Conservation (phyloP, 2,888 invertebrate species). For the Cetonia aurata region DNA sequence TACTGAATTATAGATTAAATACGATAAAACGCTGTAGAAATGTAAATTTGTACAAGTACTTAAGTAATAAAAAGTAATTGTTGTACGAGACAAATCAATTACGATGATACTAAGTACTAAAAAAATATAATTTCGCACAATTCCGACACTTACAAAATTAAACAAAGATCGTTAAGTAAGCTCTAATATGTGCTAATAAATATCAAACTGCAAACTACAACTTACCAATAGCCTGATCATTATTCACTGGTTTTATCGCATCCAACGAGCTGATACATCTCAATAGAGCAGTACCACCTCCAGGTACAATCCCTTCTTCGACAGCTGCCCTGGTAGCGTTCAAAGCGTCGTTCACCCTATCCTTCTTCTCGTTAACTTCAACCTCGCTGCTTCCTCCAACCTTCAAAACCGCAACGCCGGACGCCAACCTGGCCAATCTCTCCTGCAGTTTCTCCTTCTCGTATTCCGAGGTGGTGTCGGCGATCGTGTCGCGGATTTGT, state of each 20-base stretch:
- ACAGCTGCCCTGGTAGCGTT: slow-evolving; percentile 69
- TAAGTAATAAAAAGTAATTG: slow-evolving; percentile 11
- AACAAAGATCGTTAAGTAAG: slow-evolving; percentile 39
- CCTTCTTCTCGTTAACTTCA: slow-evolving; percentile 69
- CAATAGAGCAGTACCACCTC: slow-evolving; percentile 68
- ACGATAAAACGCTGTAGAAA: no score
- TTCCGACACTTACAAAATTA: slow-evolving; percentile 47
- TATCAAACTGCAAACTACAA: slow-evolving; percentile 20
- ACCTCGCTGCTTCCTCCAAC: slow-evolving; percentile 69
- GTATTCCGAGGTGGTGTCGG: slow-evolving; percentile 66
- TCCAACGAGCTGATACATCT: slow-evolving; percentile 64
- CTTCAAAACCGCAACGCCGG: slow-evolving; percentile 68
- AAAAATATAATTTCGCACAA: slow-evolving; percentile 45
- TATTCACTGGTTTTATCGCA: slow-evolving; percentile 61
- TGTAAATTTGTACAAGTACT: slow-evolving; percentile 27
- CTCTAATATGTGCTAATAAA: slow-evolving; percentile 47
- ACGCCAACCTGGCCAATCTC: slow-evolving; percentile 67
- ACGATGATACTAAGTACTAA: slow-evolving; percentile 10
- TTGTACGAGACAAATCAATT: slow-evolving; percentile 10
- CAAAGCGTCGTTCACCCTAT: slow-evolving; percentile 68
- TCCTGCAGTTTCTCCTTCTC: slow-evolving; percentile 69
- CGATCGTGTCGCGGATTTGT: slow-evolving; percentile 66
- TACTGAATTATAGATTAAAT: no score
- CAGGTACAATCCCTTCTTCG: slow-evolving; percentile 69
- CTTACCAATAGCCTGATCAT: slow-evolving; percentile 65